Base-by-base conservation (phyloP, 2,797 vertebrate species). In the Enteromius mattozi region DNA sequence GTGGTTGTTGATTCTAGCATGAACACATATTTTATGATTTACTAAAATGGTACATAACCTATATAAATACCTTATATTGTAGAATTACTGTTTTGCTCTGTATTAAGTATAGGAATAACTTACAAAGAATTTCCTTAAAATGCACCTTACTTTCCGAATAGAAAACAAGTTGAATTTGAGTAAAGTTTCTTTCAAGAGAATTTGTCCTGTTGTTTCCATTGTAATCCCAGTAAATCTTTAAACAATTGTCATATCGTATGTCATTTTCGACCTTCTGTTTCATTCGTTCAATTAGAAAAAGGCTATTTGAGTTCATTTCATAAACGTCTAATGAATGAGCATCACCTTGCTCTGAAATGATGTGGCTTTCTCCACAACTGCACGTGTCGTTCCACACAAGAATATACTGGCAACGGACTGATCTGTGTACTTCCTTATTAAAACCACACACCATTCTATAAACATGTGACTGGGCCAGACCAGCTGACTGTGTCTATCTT, bases 401-500 rank as follows among this genome's bases (percentile, higher is more conserved):
- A 37, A 24, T 59, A 33, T 19, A 33, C 24, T 12, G 19, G 3
- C 2, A 19, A n/a, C 21, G 68, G 12, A 37, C 35, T 35, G 30
- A n/a, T 51, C 27, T 33, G 45, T 51, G 78, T 51, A 80, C 30
- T 80, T 80, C 78, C 78, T 66, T 35, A 4, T 66, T 8, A 65
- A 12, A 49, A 19, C 42, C 77, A 66, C 61, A 65, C 42, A 65
- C 27, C 27, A 35, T 27, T 65, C 61, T 75, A 17, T 35, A 63
- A 63, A 49, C 77, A 79, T 66, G 42, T 49, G 77, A 79, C 61
- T 59, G 14, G 9, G 13, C 10, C 61, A 66, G 63, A 65, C 59
- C 59, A 33, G 40, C 61, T 79, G 40, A 47, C 40, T 33, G 77
- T 33, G 47, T 78, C 1, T 12, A 33, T 65, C 76, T 40, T 27